Percentiles rank a stretch among this genome's conserved stretches.
These are phyloP conservation scores for Chaetogeoica ovagalla DNA, from an alignment of 2,888 invertebrate species.

Conservation along the genomic window DNA sequence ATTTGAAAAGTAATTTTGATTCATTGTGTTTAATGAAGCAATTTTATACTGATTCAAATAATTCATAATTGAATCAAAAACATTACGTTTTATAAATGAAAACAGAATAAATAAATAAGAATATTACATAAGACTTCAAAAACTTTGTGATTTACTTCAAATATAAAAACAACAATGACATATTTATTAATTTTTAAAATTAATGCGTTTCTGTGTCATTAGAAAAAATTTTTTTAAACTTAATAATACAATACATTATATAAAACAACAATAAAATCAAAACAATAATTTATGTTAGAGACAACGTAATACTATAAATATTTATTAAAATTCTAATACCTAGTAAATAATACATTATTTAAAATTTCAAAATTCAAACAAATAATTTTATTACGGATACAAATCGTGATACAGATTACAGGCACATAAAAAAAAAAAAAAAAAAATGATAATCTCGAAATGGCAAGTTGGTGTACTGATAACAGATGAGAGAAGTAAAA, in stretches of 20 bases:
- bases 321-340: not conserved
- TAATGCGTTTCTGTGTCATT: too few relatives aligned
- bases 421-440: too few relatives aligned
- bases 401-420: not conserved
- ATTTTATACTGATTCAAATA: constrained; percentile 55
- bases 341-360: not conserved
- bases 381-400: too few relatives aligned
- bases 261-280: not conserved
- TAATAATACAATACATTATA: not conserved
- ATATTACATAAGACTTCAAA: not conserved
- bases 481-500: not conserved
- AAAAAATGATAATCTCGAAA: not conserved
- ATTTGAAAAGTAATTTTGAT: constrained; percentile 55
- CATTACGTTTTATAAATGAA: not conserved
- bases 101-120: not conserved
- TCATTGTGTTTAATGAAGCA: constrained; percentile 54
- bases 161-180: not conserved
- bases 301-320: not conserved
- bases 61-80: constrained; percentile 48
- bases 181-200: too few relatives aligned
- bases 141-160: not conserved
- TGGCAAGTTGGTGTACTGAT: not conserved
- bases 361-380: not conserved
- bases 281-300: not conserved
- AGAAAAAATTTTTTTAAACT: too few relatives aligned